phyloP scores from a whole-genome alignment of 2,797 vertebrate genomes.

The Poeciliopsis infans region DNA sequence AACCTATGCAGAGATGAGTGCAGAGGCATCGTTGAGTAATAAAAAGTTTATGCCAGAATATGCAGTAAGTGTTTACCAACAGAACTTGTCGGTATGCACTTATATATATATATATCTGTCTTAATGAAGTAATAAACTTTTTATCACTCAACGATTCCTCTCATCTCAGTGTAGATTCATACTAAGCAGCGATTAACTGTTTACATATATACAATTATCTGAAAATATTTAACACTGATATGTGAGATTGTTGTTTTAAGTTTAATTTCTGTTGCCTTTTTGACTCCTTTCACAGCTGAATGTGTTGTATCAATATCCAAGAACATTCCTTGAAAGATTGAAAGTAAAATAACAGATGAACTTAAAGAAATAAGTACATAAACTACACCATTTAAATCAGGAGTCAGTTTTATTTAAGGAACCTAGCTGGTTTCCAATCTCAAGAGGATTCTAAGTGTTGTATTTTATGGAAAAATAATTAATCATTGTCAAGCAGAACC shows the following conservation, averaged over 20 bases:
- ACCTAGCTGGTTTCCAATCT: conserved; percentile 19
- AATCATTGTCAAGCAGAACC: conserved; percentile 28
- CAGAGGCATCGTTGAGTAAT: not conserved
- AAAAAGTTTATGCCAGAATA: not conserved
- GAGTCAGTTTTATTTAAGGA: conserved; percentile 37
- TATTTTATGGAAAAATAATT: conserved; percentile 20
- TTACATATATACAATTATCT: not conserved
- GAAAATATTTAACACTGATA: not conserved
- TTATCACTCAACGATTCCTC: not conserved
- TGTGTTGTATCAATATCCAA: conserved; percentile 6
- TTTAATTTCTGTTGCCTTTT: not conserved
- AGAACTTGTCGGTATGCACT: not conserved
- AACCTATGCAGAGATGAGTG: conserved; percentile 4
- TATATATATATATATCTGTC: too few species aligned
- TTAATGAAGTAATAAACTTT: not conserved
- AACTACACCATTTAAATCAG: conserved; percentile 23
- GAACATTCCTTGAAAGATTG: not conserved
- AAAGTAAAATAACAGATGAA: not conserved
- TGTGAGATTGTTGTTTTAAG: not conserved
- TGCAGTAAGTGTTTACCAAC: not conserved
- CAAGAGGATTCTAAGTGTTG: conserved; percentile 11
- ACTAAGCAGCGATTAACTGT: too few species aligned
- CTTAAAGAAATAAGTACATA: conserved; percentile 14
- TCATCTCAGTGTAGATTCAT: conserved; percentile 3
- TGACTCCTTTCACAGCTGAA: not conserved